Conservation (phyloP, 2,888 invertebrate genomes). For the Suillia variegata region DNA sequence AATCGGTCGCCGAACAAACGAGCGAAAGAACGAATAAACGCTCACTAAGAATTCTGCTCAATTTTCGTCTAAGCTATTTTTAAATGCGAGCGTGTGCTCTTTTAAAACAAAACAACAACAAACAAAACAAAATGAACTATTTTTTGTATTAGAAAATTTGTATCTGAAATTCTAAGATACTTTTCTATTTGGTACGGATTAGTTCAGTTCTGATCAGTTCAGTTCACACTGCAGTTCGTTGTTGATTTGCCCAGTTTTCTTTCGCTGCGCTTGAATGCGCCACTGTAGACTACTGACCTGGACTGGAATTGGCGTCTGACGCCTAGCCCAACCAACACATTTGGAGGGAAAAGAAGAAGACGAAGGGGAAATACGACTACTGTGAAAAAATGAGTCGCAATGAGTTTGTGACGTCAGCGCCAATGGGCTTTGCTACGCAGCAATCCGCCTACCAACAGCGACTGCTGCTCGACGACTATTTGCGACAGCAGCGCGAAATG, state of each 20-base stretch:
- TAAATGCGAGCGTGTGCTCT: slow-evolving; percentile 20
- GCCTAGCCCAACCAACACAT: too few species aligned
- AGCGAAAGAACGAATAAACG: background rate
- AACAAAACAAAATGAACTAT: too few species aligned
- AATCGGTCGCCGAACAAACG: slow-evolving; percentile 5
- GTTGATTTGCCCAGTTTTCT: too few species aligned
- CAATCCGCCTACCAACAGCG: slow-evolving; percentile 23
- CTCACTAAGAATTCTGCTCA: slow-evolving; percentile 12
- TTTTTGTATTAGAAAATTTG: background rate
- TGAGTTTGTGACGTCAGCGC: background rate
- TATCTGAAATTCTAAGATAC: background rate
- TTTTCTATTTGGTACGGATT: too few species aligned
- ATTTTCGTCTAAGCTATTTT: slow-evolving; percentile 16
- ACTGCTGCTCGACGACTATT: background rate
- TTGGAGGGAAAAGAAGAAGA: too few species aligned
- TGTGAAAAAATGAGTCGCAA: slow-evolving; percentile 7
- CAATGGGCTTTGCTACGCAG: slow-evolving; percentile 23
- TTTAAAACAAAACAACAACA: slow-evolving; percentile 1
- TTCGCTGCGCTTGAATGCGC: too few species aligned
- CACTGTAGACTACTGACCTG: too few species aligned
- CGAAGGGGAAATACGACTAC: too few species aligned
- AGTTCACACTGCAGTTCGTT: slow-evolving; percentile 7
- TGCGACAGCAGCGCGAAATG: background rate
- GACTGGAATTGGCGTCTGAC: too few species aligned
- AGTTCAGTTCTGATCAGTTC: too few species aligned